A percentile compares a stretch with the other conserved stretches of the same genome.
Evolutionary conservation across 2,888 invertebrate genomes (phyloP).

Genomic region (Dynastes maya): DNA sequence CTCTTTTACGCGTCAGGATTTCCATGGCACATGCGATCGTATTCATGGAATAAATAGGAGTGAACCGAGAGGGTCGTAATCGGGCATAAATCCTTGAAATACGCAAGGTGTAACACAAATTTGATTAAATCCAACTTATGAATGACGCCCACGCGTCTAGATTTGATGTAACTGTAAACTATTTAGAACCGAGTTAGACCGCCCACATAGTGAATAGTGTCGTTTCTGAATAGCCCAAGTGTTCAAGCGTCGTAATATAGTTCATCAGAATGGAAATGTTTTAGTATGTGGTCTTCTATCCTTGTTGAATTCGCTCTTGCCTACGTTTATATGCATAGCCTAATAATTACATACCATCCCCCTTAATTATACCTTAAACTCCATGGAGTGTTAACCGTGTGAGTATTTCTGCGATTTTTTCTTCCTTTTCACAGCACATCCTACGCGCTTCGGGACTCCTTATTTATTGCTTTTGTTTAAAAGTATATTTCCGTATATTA

Average conservation of each 20-base stretch:
- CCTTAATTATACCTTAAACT: not conserved
- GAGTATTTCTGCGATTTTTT: not conserved
- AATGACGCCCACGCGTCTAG: slow-evolving; percentile 38
- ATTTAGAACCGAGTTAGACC: slow-evolving; percentile 46
- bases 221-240: slow-evolving; percentile 45
- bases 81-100: not conserved
- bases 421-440: not conserved
- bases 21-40: too few species aligned
- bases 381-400: not conserved
- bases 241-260: slow-evolving; percentile 27
- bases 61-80: not conserved
- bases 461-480: slow-evolving; percentile 18
- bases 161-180: slow-evolving; percentile 34
- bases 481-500: slow-evolving; percentile 14
- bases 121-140: slow-evolving; percentile 30
- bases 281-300: not conserved
- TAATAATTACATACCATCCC: slow-evolving; percentile 3
- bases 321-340: not conserved
- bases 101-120: slow-evolving; percentile 14
- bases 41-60: not conserved
- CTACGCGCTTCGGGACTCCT: not conserved
- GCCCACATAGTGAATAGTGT: slow-evolving; percentile 52
- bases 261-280: slow-evolving; percentile 37
- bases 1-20: too few species aligned
- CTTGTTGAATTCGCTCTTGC: not conserved